Base-by-base conservation (phyloP, 2,888 invertebrate species). In the Drosophila atripex region DNA sequence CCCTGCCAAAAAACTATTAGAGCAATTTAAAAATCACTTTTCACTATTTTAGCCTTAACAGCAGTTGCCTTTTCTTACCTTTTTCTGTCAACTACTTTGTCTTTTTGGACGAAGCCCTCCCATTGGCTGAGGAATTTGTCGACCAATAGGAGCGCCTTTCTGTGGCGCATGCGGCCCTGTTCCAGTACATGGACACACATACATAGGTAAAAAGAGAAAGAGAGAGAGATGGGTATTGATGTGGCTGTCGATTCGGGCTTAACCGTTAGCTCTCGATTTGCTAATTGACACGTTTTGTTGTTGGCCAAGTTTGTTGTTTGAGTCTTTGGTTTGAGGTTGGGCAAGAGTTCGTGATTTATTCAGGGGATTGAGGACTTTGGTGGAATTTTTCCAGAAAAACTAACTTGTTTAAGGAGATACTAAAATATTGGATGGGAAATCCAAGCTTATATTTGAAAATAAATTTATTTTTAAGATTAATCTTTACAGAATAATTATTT, bases 1-100 rank as follows among this genome's bases (percentile, higher is more conserved):
- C 47, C 45, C 30, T 39, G 60, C 41, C 55, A 35, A 56, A 60
- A 77, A 82, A 86, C 82, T 86, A 82, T 82, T 73, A 78, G 63
- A 63, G 71, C 83, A 80, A 82, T 82, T 82, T 83, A 78, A 76
- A 85, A 82, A 86, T 86, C 82, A 86, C 86, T 86, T 82, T 80
- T 70, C 78, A 76, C 75, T 82, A 82, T 77, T 80, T 59, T 76
- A 64, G 74, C 63, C 60, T 9, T 41, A 32, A 14, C 61, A 52
- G 16, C 28, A n/a, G 12, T 14, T 25, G 16, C 32, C 41, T 41
- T 35, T 65, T 53, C 30, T 43, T 41, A 39, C 28, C 28, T 51
- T 38, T 53, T 59, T n/a, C 41, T 21, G 6, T n/a, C 4, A 1
- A 5, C 7, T n/a, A 28, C 35, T 49, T 25, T 47, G n/a, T n/a